Evolutionary conservation across 2,797 vertebrate species (phyloP).

Genomic region (Tauraco hartlaubi): DNA sequence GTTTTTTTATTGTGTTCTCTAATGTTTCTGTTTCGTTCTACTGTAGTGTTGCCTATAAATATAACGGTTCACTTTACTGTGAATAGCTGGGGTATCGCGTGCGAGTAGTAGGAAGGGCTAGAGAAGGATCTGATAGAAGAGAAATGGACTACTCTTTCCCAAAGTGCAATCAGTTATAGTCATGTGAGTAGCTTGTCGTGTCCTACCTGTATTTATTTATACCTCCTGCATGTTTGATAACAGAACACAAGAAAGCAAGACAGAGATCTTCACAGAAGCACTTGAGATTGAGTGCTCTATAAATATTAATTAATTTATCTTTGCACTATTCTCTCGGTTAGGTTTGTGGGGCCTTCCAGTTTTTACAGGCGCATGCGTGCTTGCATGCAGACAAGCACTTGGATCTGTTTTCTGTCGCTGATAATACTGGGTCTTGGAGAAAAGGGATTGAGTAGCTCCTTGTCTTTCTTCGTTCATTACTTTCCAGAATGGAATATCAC

Average conservation of each 20-base stretch:
- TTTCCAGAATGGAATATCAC: not conserved
- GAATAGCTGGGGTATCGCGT: not conserved
- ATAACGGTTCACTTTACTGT: not conserved
- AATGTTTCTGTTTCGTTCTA: not conserved
- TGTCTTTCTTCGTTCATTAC: not conserved
- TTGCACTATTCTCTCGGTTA: accelerated
- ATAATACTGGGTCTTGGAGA: not conserved
- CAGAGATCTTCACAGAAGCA: not conserved
- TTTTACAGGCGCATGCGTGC: accelerated
- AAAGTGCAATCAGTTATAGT: not conserved
- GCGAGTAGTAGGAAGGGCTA: not conserved
- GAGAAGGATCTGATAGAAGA: not conserved
- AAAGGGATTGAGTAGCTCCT: not conserved
- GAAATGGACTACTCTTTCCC: not conserved
- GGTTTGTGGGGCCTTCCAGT: not conserved
- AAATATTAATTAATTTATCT: not conserved
- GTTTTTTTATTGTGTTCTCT: not conserved
- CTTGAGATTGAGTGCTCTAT: not conserved
- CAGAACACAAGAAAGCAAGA: not conserved
- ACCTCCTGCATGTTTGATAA: not conserved
- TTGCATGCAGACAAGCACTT: not conserved
- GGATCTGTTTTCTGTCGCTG: not conserved
- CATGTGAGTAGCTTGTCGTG: not conserved
- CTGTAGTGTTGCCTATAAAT: not conserved
- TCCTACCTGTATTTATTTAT: slow-evolving; percentile 48